These are phyloP conservation scores for Eublepharis macularius DNA, from an alignment of 2,113 vertebrate species.

Conservation along the genomic window DNA sequence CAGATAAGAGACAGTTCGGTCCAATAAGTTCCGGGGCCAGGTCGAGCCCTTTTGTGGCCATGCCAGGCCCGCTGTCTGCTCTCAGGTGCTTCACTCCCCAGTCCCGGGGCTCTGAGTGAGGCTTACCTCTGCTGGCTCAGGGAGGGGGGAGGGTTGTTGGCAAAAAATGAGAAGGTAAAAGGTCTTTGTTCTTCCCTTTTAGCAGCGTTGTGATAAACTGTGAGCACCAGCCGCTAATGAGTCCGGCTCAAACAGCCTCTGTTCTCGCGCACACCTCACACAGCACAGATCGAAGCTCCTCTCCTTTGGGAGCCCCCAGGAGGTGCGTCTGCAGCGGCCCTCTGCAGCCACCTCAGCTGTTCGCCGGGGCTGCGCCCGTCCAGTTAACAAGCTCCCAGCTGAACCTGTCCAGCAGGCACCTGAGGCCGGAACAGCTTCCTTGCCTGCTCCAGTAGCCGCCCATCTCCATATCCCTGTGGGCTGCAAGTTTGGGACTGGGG, in stretches of 20 bases:
- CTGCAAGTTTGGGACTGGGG: background rate
- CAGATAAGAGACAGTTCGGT: background rate
- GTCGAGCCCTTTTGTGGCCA: background rate
- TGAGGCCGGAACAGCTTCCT: conserved; percentile 23
- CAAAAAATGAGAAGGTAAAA: background rate
- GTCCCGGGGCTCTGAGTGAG: conserved; percentile 40
- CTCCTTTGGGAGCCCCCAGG: conserved; percentile 55
- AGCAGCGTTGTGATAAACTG: conserved; percentile 50
- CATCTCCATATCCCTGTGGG: background rate
- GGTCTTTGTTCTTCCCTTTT: conserved; percentile 19
- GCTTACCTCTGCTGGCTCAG: background rate
- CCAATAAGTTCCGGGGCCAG: background rate
- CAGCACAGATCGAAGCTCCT: conserved; percentile 44
- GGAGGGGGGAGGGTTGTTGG: background rate
- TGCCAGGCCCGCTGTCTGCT: background rate
- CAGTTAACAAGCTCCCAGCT: conserved; percentile 65
- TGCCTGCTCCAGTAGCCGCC: background rate
- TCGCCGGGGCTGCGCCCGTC: conserved; percentile 54
- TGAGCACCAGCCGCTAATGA: conserved; percentile 33
- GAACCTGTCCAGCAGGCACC: conserved; percentile 45
- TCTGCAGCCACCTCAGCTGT: conserved; percentile 63
- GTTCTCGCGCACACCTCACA: conserved; percentile 25
- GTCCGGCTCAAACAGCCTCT: conserved; percentile 54
- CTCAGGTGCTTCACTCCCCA: background rate
- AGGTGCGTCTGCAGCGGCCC: conserved; percentile 31